phyloP scores from a whole-genome alignment of 2,888 invertebrate species.

The Troglohyphantes excavatus region DNA sequence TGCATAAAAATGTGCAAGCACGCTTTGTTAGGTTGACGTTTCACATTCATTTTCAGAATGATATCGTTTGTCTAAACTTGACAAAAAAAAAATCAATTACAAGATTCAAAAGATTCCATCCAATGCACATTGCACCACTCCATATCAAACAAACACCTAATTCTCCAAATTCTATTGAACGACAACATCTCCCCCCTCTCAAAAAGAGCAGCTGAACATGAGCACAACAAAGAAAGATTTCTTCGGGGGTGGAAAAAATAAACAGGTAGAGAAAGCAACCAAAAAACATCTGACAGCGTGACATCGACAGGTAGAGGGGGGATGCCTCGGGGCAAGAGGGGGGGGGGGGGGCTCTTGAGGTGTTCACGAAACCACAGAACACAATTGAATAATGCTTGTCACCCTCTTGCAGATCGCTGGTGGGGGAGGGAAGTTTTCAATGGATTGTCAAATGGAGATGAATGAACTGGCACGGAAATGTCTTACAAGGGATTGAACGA shows the following conservation, averaged over 20 bases:
- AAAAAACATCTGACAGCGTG: slow-evolving; percentile 39
- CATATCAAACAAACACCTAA: too few relatives aligned
- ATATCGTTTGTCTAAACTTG: too few relatives aligned
- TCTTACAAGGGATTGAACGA: slow-evolving; percentile 51
- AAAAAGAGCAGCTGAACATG: neutral
- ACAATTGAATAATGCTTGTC: slow-evolving; percentile 39
- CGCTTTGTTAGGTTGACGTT: too few relatives aligned
- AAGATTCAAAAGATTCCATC: too few relatives aligned
- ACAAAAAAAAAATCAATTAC: too few relatives aligned
- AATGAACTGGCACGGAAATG: slow-evolving; percentile 44
- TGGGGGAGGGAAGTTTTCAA: slow-evolving; percentile 18
- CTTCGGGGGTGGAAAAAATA: neutral
- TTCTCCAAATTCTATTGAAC: too few relatives aligned
- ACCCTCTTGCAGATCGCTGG: neutral
- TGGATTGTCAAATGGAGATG: slow-evolving; percentile 56
- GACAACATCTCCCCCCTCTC: too few relatives aligned
- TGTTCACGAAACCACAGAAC: neutral
- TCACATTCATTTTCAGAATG: too few relatives aligned
- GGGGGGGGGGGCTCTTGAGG: neutral
- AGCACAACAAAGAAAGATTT: neutral
- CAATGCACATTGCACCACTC: too few relatives aligned
- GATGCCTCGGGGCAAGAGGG: slow-evolving; percentile 8
- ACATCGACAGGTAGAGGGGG: slow-evolving; percentile 27
- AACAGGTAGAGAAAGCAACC: neutral
- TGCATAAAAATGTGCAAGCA: too few relatives aligned